Conservation (phyloP, 2,797 vertebrate genomes). For the Bucorvus abyssinicus region DNA sequence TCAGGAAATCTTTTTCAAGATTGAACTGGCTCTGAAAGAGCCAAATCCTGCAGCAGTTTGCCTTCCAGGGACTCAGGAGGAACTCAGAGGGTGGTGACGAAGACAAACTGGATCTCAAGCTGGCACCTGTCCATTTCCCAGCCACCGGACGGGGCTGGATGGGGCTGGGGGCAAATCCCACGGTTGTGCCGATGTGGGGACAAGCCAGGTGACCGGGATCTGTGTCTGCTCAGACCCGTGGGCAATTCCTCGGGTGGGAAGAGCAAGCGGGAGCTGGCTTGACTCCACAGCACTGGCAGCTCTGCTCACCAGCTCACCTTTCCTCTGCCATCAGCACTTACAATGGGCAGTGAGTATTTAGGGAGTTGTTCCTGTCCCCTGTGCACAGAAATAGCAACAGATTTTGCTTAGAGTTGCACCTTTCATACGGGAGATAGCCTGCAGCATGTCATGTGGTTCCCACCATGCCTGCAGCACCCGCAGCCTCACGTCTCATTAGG, state of each 20-base stretch:
- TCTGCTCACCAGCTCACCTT: not conserved
- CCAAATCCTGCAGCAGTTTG: not conserved
- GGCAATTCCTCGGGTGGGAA: not conserved
- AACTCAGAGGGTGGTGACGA: fast-evolving
- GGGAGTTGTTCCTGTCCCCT: not conserved
- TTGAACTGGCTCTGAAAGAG: constrained; percentile 9
- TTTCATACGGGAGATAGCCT: not conserved
- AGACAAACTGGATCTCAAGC: not conserved
- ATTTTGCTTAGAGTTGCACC: not conserved
- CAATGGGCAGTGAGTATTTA: not conserved
- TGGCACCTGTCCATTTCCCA: not conserved
- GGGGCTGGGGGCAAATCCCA: not conserved
- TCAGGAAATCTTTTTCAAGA: not conserved
- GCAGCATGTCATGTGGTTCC: not conserved
- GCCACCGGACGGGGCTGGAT: not conserved
- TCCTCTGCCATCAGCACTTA: not conserved
- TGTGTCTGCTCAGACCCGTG: not conserved
- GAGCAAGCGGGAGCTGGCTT: not conserved
- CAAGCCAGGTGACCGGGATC: not conserved
- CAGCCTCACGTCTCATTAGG: not conserved
- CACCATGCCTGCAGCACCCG: not conserved
- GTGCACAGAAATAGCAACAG: not conserved
- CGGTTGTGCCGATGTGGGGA: fast-evolving
- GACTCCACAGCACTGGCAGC: not conserved
- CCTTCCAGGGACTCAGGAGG: not conserved